Conservation (phyloP, 2,797 vertebrate genomes). For the Okamejei kenojei region DNA sequence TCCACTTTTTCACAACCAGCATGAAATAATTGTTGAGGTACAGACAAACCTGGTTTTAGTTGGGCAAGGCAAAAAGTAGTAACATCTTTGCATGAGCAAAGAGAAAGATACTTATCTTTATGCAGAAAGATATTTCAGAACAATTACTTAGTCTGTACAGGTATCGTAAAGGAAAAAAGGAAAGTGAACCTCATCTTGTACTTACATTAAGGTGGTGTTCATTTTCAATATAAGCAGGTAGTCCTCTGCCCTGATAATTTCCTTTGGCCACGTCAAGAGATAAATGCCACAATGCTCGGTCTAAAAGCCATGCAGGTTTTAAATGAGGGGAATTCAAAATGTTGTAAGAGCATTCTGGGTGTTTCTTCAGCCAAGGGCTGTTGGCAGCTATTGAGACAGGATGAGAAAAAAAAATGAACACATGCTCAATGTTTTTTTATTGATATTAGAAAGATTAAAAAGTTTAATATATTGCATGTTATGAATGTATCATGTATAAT, state of each 20-base stretch:
- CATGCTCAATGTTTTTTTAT: not conserved
- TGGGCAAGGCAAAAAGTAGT: not conserved
- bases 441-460: slow-evolving; percentile 30
- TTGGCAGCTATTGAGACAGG: slow-evolving; percentile 67
- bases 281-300: slow-evolving; percentile 82
- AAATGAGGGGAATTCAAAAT: slow-evolving; percentile 88
- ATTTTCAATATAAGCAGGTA: slow-evolving; percentile 71
- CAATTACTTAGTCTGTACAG: not conserved
- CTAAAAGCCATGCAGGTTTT: slow-evolving; percentile 86
- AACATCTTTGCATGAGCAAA: not conserved
- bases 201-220: slow-evolving; percentile 78
- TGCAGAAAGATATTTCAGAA: not conserved
- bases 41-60: not conserved
- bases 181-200: slow-evolving; percentile 35
- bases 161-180: not conserved
- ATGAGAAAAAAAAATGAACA: slow-evolving; percentile 39
- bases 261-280: slow-evolving; percentile 71
- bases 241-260: slow-evolving; percentile 62
- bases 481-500: not conserved
- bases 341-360: slow-evolving; percentile 92
- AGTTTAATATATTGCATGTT: not conserved
- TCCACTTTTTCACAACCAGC: not conserved
- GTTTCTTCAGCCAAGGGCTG: slow-evolving; percentile 76
- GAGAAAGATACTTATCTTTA: not conserved
- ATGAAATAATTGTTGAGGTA: not conserved